Percentiles rank a stretch among this genome's conserved stretches.
These are phyloP conservation scores for Brassicogethes aeneus DNA, from an alignment of 2,888 invertebrate genomes.

Conservation along the genomic window DNA sequence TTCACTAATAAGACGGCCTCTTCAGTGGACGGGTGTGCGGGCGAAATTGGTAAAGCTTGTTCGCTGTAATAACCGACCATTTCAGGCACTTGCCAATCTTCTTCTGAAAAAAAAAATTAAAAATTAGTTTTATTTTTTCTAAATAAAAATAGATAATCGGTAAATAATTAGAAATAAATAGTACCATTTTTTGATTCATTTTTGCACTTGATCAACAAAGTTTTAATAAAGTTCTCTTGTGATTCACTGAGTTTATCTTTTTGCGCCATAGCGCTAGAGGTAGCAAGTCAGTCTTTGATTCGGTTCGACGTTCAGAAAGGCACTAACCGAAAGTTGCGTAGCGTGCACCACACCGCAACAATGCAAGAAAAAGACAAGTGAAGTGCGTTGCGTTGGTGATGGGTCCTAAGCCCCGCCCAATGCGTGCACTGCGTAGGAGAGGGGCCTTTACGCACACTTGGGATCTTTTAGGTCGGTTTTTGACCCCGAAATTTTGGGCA, in stretches of 20 bases:
- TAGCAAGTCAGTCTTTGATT: background rate
- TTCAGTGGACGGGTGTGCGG: constrained; percentile 31
- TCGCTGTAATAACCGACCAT: constrained; percentile 48
- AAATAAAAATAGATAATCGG: no score
- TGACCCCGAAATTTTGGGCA: constrained; percentile 28
- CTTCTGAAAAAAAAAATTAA: constrained; percentile 41
- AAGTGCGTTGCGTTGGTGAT: constrained; percentile 24
- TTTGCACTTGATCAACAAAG: constrained; percentile 31
- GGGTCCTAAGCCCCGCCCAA: constrained; percentile 32
- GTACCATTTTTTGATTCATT: constrained; percentile 25
- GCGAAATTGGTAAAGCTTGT: constrained; percentile 37
- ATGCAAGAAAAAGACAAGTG: constrained; percentile 30
- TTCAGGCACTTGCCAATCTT: constrained; percentile 41
- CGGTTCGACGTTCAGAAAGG: constrained; percentile 16
- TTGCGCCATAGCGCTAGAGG: constrained; percentile 9
- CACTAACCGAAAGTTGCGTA: constrained; percentile 16
- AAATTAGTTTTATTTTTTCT: constrained; percentile 28
- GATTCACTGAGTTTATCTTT: constrained; percentile 25
- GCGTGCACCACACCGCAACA: constrained; percentile 22
- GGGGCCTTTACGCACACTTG: constrained; percentile 12
- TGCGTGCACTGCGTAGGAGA: constrained; percentile 34
- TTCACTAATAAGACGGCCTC: constrained; percentile 35
- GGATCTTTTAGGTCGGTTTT: constrained; percentile 31
- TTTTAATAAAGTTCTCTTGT: constrained; percentile 32
- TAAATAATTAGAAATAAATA: no score